These are phyloP conservation scores for Theristicus caerulescens DNA, from an alignment of 2,113 vertebrate species.

Conservation along the genomic window DNA sequence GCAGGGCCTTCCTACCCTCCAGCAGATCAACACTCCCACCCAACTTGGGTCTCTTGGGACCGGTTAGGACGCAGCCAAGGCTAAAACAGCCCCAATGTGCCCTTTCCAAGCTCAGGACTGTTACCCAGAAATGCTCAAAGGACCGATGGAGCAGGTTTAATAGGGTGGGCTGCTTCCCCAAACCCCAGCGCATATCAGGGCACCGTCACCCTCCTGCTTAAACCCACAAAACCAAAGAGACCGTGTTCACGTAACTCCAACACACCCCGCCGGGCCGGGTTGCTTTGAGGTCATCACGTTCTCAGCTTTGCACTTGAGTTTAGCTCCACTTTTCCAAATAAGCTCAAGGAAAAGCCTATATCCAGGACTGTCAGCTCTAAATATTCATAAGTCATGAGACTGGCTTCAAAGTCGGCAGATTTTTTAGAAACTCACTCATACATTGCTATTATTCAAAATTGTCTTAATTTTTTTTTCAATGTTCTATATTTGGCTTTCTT, in stretches of 20 bases:
- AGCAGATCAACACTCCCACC: no score
- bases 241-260: accelerated
- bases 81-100: accelerated
- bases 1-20: no score
- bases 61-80: background rate
- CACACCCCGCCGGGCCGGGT: accelerated
- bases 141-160: accelerated
- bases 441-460: conserved; percentile 19
- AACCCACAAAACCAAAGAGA: background rate
- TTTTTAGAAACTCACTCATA: background rate
- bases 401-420: background rate
- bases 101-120: background rate
- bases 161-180: background rate
- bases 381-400: conserved; percentile 16
- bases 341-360: background rate
- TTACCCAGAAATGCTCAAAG: background rate
- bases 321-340: background rate
- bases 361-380: conserved; percentile 11
- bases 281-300: background rate
- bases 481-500: conserved; percentile 34
- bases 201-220: background rate
- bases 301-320: background rate
- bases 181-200: accelerated
- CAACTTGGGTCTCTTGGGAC: background rate
- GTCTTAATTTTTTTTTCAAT: background rate